Base-by-base conservation (phyloP, 2,113 vertebrate genomes). In the Alectura lathami region DNA sequence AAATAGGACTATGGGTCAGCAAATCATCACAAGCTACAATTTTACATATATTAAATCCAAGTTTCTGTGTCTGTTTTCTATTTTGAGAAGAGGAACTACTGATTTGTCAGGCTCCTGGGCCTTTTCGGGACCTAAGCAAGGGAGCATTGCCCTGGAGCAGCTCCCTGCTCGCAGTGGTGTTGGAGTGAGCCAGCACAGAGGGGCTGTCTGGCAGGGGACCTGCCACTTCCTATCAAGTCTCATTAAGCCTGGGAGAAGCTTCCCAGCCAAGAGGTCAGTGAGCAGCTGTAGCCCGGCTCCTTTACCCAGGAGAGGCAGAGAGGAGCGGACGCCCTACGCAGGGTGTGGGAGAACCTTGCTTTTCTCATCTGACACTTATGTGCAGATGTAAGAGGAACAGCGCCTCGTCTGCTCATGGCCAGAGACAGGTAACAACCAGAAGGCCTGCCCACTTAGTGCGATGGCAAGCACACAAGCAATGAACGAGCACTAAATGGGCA, bases 401-500 rank as follows among this genome's bases (percentile, higher is more conserved):
- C n/a, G 24, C 47, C 29, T 3, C 4, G 23, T 51, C 56, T 6
- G 0, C 3, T 70, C 12, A 4, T 3, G 36, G 54, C 24, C 51
- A 18, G 74, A 73, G 53, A 45, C 62, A 30, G 29, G 70, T 26
- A 38, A 47, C 0, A 3, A 13, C 13, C 34, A 36, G n/a, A 2
- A 29, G 36, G 6, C 40, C 36, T 26, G 38, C 14, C 22, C 1
- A 3, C n/a, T 42, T 34, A 2, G 2, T 2, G 5, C 14, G 32
- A 47, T 18, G 34, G 56, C 34, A 36, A 47, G 29, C 32, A 22
- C 14, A 13, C n/a, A 36, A 42, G n/a, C 0, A 2, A 47, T 29
- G 16, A 47, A 1, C 22, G 12, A 47, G 45, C 0, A 0, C 42
- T 70, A 2, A 0, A 1, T 0, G 51, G 57, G 47, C 13, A 17